phyloP scores from a whole-genome alignment of 2,113 vertebrate species.

The Echinops telfairi region DNA sequence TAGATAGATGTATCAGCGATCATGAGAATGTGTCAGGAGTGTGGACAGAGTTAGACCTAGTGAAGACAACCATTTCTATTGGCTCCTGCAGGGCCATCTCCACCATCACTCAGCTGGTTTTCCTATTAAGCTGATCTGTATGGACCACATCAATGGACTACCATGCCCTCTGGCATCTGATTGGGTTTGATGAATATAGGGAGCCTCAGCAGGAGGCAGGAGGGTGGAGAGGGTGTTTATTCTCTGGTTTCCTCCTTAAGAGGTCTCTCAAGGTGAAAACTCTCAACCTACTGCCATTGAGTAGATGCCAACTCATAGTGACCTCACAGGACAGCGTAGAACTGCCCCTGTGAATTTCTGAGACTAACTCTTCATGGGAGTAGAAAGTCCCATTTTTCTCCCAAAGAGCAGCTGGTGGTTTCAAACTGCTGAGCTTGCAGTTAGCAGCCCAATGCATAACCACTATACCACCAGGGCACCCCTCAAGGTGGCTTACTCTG shows the following conservation, averaged over 20 bases:
- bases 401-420: too few species aligned
- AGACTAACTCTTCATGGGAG: too few species aligned
- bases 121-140: background rate
- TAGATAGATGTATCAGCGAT: background rate
- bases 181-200: background rate
- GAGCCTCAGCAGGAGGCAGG: background rate
- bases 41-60: background rate
- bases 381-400: too few species aligned
- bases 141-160: rapidly evolving
- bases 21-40: background rate
- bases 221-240: background rate
- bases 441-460: too few species aligned
- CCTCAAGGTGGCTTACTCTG: background rate
- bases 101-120: background rate
- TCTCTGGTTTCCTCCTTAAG: background rate
- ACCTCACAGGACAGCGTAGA: too few species aligned
- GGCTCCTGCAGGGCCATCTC: background rate
- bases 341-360: too few species aligned
- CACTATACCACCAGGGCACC: too few species aligned
- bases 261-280: background rate
- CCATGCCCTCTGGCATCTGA: background rate
- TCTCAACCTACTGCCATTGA: too few species aligned
- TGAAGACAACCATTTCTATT: background rate
- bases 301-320: too few species aligned
- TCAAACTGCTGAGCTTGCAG: too few species aligned